These are phyloP conservation scores for Crotalus viridis DNA, from an alignment of 2,113 vertebrate species.

Conservation along the genomic window DNA sequence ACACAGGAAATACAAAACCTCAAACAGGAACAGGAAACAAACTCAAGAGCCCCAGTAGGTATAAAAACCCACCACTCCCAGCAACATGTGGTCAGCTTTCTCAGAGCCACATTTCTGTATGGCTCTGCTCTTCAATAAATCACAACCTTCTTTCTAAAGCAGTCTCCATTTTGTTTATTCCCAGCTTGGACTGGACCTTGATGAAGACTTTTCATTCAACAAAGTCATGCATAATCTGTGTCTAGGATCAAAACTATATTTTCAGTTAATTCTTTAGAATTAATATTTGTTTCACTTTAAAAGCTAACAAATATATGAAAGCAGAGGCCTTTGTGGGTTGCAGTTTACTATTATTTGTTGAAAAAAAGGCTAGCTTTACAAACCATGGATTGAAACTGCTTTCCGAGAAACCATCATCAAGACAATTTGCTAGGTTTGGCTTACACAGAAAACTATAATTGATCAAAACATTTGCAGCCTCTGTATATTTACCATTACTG, in stretches of 20 bases:
- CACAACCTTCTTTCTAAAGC: too few species aligned
- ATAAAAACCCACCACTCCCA: too few species aligned
- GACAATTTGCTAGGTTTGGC: not conserved
- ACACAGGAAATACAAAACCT: too few species aligned
- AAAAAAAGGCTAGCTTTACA: not conserved
- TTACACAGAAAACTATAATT: not conserved
- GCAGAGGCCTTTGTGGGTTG: not conserved
- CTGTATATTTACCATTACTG: not conserved
- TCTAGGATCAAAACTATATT: not conserved
- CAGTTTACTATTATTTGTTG: not conserved
- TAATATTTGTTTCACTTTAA: not conserved
- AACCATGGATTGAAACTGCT: not conserved
- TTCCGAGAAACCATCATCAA: not conserved
- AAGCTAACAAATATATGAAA: not conserved
- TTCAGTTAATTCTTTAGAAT: not conserved
- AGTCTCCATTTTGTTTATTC: too few species aligned
- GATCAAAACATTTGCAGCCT: not conserved
- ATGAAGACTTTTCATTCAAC: too few species aligned
- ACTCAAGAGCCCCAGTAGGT: too few species aligned
- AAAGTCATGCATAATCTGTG: not conserved
- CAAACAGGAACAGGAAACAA: too few species aligned
- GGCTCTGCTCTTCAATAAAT: too few species aligned
- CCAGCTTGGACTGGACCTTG: too few species aligned
- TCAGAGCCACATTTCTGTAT: too few species aligned
- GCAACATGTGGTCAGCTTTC: too few species aligned